Evolutionary conservation across 2,888 invertebrate genomes (phyloP).

Genomic region (Drosophila vallismaia): DNA sequence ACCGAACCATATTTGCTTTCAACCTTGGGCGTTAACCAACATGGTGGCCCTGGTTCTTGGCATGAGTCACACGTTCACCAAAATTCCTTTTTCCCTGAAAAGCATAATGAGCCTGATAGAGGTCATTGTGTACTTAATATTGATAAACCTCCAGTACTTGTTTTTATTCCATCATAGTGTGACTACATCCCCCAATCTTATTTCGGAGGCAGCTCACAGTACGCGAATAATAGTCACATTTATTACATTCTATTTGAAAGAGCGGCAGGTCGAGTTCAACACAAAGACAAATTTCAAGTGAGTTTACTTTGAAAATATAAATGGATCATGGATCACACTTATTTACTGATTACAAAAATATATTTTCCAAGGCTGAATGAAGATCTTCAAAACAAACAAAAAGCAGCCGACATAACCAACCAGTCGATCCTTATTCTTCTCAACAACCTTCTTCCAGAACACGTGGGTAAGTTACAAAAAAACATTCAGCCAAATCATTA

Average conservation of each 20-base stretch:
- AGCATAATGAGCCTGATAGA: slow-evolving; percentile 86
- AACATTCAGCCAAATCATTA: neutral
- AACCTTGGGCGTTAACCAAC: slow-evolving; percentile 54
- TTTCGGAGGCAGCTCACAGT: slow-evolving; percentile 88
- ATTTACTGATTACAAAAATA: no score
- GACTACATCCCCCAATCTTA: slow-evolving; percentile 88
- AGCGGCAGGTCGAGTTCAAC: slow-evolving; percentile 94
- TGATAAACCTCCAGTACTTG: slow-evolving; percentile 87
- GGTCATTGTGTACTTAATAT: slow-evolving; percentile 87
- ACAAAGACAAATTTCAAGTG: slow-evolving; percentile 92
- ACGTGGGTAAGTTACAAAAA: slow-evolving; percentile 89
- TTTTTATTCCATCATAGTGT: slow-evolving; percentile 86
- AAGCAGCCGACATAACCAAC: slow-evolving; percentile 92
- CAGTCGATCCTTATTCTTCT: slow-evolving; percentile 94
- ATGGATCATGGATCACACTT: neutral
- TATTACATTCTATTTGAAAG: slow-evolving; percentile 91
- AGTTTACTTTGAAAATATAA: slow-evolving; percentile 58
- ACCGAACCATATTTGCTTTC: slow-evolving; percentile 61
- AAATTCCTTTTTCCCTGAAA: slow-evolving; percentile 93
- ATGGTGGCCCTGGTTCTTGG: slow-evolving; percentile 84
- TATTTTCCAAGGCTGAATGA: slow-evolving; percentile 85
- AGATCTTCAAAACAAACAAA: slow-evolving; percentile 91
- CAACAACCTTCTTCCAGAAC: slow-evolving; percentile 95
- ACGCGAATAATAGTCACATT: slow-evolving; percentile 89
- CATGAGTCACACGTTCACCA: slow-evolving; percentile 91